phyloP scores from a whole-genome alignment of 2,113 vertebrate genomes.

The Egretta garzetta region DNA sequence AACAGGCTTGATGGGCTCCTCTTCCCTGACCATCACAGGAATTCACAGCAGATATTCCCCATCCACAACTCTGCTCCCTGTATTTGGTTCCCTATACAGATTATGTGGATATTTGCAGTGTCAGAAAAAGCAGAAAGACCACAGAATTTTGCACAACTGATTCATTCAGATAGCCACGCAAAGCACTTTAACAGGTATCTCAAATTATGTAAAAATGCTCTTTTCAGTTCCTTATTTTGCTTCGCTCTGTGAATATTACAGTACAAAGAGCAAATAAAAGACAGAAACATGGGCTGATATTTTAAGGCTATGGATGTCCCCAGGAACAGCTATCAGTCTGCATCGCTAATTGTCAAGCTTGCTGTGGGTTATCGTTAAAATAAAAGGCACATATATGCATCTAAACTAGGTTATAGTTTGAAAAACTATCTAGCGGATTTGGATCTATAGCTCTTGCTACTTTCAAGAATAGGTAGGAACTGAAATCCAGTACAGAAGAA shows the following conservation, averaged over 20 bases:
- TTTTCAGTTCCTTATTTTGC: not conserved
- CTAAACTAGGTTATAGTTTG: not conserved
- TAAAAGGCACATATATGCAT: not conserved
- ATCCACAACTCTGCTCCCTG: not conserved
- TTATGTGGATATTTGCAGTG: not conserved
- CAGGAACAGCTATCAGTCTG: not conserved
- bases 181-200: not conserved
- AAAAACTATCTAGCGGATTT: not conserved
- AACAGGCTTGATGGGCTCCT: not conserved
- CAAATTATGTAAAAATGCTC: not conserved
- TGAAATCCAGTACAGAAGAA: not conserved
- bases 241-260: not conserved
- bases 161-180: not conserved
- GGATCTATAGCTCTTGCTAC: not conserved
- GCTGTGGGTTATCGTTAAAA: not conserved
- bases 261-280: not conserved
- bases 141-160: not conserved
- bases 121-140: not conserved
- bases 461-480: not conserved
- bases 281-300: not conserved
- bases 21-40: not conserved
- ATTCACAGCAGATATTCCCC: not conserved
- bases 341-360: not conserved
- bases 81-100: accelerated
- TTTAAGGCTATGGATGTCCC: not conserved